phyloP scores from a whole-genome alignment of 2,113 vertebrate species.

The Camelus bactrianus region DNA sequence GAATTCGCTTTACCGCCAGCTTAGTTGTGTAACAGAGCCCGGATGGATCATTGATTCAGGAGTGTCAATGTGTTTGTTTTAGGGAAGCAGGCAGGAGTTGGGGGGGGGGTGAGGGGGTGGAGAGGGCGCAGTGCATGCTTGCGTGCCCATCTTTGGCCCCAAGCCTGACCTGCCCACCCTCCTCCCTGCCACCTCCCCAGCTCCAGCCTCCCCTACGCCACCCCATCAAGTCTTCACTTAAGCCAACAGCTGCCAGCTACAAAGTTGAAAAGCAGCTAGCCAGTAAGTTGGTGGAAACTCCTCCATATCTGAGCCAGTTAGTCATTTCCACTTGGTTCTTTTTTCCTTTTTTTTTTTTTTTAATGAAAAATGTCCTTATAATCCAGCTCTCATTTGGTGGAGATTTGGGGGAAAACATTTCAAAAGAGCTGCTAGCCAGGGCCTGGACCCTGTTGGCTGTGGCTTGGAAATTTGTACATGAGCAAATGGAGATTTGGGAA shows the following conservation, averaged over 20 bases:
- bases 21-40: background rate
- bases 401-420: background rate
- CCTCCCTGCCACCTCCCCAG: background rate
- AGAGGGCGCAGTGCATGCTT: background rate
- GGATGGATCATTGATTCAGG: background rate
- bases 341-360: background rate
- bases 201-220: no score
- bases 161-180: background rate
- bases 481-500: slow-evolving; percentile 36
- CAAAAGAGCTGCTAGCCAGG: slow-evolving; percentile 30
- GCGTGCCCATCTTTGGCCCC: background rate
- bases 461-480: slow-evolving; percentile 32
- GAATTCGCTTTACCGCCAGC: slow-evolving; percentile 4
- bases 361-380: background rate
- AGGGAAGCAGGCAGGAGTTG: background rate
- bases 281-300: background rate
- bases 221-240: background rate
- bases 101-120: background rate
- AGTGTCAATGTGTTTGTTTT: background rate
- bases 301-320: background rate
- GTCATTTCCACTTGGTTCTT: background rate
- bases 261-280: background rate
- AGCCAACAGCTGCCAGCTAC: background rate
- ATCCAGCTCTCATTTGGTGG: background rate
- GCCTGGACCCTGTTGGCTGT: slow-evolving; percentile 16